These are phyloP conservation scores for Rotaria socialis DNA, from an alignment of 2,888 invertebrate genomes.

Conservation along the genomic window DNA sequence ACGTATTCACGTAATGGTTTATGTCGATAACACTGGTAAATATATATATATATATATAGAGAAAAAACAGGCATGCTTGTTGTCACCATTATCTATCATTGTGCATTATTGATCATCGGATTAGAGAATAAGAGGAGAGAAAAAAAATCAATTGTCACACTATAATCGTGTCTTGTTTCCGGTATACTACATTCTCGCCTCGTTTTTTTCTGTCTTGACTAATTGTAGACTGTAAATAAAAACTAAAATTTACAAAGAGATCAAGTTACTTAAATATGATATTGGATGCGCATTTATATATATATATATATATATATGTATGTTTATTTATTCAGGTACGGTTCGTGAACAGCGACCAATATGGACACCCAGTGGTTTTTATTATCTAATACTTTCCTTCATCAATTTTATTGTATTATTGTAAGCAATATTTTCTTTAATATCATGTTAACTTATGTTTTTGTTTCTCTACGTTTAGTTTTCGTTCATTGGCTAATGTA, in stretches of 20 bases:
- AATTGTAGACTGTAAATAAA: conserved; percentile 1
- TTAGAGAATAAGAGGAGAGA: not conserved
- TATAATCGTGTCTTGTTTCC: conserved; percentile 23
- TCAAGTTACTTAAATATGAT: not conserved
- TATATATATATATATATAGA: not conserved
- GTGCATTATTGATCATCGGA: conserved; percentile 1
- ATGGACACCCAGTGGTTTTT: conserved; percentile 23
- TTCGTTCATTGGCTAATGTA: conserved; percentile 19
- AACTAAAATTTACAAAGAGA: conserved; percentile 23
- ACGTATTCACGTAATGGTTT: not conserved
- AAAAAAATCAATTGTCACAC: conserved; percentile 26
- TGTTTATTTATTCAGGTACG: conserved; percentile 20
- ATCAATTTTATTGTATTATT: not conserved
- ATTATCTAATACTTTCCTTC: not conserved
- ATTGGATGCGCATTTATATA: not conserved
- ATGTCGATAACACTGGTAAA: not conserved
- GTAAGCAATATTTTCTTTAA: not conserved
- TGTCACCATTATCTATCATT: not conserved
- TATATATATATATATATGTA: too few species aligned
- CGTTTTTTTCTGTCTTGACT: not conserved
- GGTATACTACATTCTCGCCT: not conserved
- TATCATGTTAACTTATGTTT: not conserved
- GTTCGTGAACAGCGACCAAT: not conserved
- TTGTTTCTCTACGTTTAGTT: not conserved
- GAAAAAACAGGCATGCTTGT: not conserved